Evolutionary conservation across 2,797 vertebrate genomes (phyloP), one percentile per base, ranked within the genome.

Genomic region (Rhodeus uyekii): DNA sequence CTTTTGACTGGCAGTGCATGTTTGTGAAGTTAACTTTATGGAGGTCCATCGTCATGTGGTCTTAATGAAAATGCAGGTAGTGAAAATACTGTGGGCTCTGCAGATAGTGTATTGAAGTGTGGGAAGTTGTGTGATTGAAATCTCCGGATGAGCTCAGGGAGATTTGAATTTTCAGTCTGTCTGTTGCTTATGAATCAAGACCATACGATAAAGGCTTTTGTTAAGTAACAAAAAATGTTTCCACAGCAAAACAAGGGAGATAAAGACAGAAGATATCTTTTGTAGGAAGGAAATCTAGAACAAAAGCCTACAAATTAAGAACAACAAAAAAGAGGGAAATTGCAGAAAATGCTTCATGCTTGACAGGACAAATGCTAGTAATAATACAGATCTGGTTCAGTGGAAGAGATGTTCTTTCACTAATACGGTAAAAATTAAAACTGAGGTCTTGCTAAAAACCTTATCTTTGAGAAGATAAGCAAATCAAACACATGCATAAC

Each of bases 391-490:
- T 19, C 53, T 60, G 50, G n/a, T n/a, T n/a, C 74, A 44, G 24
- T 34, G 44, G 4, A 75, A 65, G 46, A 75, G 14, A 61, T 13
- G 22, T 65, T 75, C 36, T 65, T 39, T 65, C 46, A 16, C 42
- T 14, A 50, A 38, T 74, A 53, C 39, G 29, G 68, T 68, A 9
- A 42, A n/a, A 77, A 67, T 78, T 63, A 80, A 68, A 77, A 72
- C 44, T 53, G 36, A 2, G 38, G 4, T 14, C 22, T 34, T 27
- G 29, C 36, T 81, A 64, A 78, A 53, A 80, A 46, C 48, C n/a
- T 67, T 72, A 78, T 86, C 69, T 68, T 78, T 67, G 22, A 71
- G 27, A 79, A 80, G 63, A 86, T 74, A 82, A 86, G 65, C 76
- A 78, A 63, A 32, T 48, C 58, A 0, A 27, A 3, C 36, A 84